Evolutionary conservation across 2,888 invertebrate species (phyloP), one percentile per base, ranked within the genome.

Genomic region (Drosophila putrida): DNA sequence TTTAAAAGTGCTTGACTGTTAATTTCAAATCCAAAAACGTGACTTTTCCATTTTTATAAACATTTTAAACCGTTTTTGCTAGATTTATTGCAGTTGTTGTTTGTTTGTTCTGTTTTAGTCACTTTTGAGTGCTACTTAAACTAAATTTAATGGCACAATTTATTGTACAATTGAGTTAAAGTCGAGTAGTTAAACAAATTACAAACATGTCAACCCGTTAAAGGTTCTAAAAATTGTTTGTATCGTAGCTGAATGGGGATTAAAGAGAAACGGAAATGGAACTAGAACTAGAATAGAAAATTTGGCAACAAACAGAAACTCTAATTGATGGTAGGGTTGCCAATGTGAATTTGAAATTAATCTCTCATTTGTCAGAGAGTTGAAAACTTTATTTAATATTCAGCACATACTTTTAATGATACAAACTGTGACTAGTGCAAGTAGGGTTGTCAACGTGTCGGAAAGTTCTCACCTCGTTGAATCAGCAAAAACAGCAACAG

Each of bases 111-210:
- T 76, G 77, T 10, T 61, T 27, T 39, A 36, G 69, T 53, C 80
- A 64, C 61, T 41, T 44, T 64, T 59, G 51, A 78, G 76, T 69
- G 63, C 64, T 59, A 35, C 71, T 80, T 78, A 51, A 70, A 80
- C 55, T 43, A 50, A 55, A 75, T 77, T 69, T 77, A 74, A 65
- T 74, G 60, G 27, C 33, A 53, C 55, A 55, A 59, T 77, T 74
- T 77, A 43, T 76, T n/a, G 44, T 43, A 50, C 62, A 65, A 60
- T 66, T 57, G 44, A 49, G 50, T 43, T 47, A 28, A 8, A 44
- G 33, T 74, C 28, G 33, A 46, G 51, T 51, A 43, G 27, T 49
- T 57, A 9, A 63, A 62, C 15, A 13, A 43, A 63, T 36, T 38
- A 46, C 8, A n/a, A 39, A 10, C 36, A 28, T 6, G 13, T 13